Conservation (phyloP, 1,140 invertebrate genomes). For the Sminthurinus signatus region DNA sequence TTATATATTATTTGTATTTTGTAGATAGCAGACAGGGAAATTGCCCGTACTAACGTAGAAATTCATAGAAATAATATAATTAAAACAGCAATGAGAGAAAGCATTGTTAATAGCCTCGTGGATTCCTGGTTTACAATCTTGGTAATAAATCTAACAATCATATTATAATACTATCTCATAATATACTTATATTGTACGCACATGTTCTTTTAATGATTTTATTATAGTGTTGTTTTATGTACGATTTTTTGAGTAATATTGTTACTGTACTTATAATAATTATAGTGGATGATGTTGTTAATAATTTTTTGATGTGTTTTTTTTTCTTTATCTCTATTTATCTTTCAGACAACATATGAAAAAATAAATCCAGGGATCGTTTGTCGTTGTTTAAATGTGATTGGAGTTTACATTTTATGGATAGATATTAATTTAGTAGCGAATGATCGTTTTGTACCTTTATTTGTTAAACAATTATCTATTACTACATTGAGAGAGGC, state of each 20-base stretch:
- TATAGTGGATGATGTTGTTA: neutral
- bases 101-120: constrained; percentile 50
- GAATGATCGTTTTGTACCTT: constrained; percentile 53
- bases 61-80: constrained; percentile 51
- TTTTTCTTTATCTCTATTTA: neutral
- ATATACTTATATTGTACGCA: no score
- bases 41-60: constrained; percentile 50
- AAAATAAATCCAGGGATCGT: constrained; percentile 47
- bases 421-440: constrained; percentile 56
- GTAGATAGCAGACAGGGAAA: constrained; percentile 51
- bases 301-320: constrained; percentile 43
- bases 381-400: constrained; percentile 51
- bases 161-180: neutral
- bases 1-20: neutral
- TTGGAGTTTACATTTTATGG: constrained; percentile 56
- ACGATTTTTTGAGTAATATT: no score
- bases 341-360: constrained; percentile 45
- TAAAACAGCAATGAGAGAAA: constrained; percentile 55
- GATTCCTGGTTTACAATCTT: constrained; percentile 55
- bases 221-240: neutral
- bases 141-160: constrained; percentile 48
- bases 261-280: no score
- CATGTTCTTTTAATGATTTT: neutral
- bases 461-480: constrained; percentile 49
- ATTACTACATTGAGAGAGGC: constrained; percentile 47